Evolutionary conservation across 2,888 invertebrate species (phyloP), one percentile per base, ranked within the genome.

Genomic region (Melitaea athalia): DNA sequence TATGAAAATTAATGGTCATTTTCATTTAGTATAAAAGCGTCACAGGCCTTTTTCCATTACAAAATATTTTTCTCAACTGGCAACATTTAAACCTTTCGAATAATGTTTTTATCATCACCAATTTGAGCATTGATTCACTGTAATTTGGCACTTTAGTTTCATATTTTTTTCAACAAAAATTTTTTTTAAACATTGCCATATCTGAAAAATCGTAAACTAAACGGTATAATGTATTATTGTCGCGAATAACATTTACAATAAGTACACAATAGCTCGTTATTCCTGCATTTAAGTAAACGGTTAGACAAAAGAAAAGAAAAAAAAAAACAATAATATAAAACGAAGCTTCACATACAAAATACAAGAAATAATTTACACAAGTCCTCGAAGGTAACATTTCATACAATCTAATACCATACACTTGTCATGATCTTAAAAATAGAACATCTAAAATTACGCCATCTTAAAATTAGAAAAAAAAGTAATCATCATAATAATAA

Each of bases 361-460:
- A 76, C 68, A 69, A 77, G 75, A 75, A 81, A 83, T 84, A 85
- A 85, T 85, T 86, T 84, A 89, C 85, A 88, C 80, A 85, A 80
- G 83, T 81, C 80, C 79, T 80, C 76, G 72, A 79, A 80, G 78
- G 77, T 79, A 81, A 85, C 85, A 84, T 82, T 79, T 79, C 80
- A 82, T 82, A 86, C 80, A 79, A 78, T 75, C 74, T 60, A 74
- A 79, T 81, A 81, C 78, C 87, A 87, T 86, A 82, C 86, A 85
- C 81, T 89, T 91, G 92, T 91, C 92, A 92, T 91, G 91, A 86
- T 88, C 84, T 85, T 87, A 76, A 85, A 45, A 84, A 85, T 82
- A 81, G 87, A 90, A 90, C 88, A 89, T 86, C 90, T 90, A 87
- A 89, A 82, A 87, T 84, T 88, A 91, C 91, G 92, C 91, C 91